These are phyloP conservation scores for Diadema setosum DNA, from an alignment of 35 echinoderm and acorn worm species.

Conservation along the genomic window DNA sequence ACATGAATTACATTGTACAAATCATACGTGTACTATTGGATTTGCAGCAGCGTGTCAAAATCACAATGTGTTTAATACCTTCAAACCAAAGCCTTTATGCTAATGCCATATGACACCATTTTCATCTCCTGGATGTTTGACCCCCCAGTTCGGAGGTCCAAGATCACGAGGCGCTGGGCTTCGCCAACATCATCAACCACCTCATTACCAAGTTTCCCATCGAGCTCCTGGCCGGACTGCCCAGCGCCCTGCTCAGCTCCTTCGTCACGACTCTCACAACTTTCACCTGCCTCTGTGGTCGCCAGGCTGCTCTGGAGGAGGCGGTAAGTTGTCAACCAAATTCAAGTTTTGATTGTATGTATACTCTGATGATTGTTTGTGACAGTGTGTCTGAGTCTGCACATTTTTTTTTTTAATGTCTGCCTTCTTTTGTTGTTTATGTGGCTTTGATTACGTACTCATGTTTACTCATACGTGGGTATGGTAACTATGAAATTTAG, in stretches of 20 bases:
- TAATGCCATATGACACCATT: not conserved
- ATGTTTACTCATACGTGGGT: not conserved
- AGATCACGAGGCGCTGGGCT: conserved; percentile 82
- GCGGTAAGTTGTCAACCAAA: conserved; percentile 90
- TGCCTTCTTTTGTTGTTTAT: not conserved
- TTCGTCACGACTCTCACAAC: conserved; percentile 61
- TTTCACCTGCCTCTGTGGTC: conserved; percentile 75
- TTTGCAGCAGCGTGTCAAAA: no score
- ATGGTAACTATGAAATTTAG: not conserved
- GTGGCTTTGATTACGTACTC: not conserved
- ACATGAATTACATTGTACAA: no score
- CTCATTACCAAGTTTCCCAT: conserved; percentile 69
- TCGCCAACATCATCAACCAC: conserved; percentile 71
- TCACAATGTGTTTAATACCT: no score
- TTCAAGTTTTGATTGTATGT: not conserved
- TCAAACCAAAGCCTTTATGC: no score
- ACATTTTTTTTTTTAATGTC: not conserved
- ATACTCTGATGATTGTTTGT: not conserved
- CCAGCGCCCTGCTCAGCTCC: conserved; percentile 51
- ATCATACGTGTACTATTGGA: no score
- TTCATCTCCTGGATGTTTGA: not conserved
- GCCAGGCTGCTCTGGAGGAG: conserved; percentile 86
- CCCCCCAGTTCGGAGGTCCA: conserved; percentile 49
- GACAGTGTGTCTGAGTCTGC: not conserved
- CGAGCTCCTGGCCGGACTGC: conserved; percentile 28